Evolutionary conservation across 2,113 vertebrate species (phyloP).

Genomic region (Varanus salvator): DNA sequence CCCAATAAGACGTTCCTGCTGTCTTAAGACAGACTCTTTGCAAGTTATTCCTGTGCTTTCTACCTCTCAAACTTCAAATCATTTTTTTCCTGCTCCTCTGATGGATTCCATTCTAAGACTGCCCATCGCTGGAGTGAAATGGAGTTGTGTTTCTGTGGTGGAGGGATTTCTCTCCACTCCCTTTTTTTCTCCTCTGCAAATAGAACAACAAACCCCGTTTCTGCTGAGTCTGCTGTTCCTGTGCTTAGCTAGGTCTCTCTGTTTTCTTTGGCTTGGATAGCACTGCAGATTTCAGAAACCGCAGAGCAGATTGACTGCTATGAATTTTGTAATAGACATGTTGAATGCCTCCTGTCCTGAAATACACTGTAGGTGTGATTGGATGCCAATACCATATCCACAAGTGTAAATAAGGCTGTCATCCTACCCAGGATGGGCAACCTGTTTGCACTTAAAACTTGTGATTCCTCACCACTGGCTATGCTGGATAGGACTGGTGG

Average conservation of each 20-base stretch:
- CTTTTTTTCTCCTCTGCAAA: constrained; percentile 47
- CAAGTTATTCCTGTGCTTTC: neutral
- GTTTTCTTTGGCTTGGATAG: constrained; percentile 64
- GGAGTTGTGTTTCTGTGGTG: constrained; percentile 59
- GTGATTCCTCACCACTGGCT: no score
- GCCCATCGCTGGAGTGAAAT: constrained; percentile 57
- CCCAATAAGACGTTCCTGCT: neutral
- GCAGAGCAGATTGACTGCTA: constrained; percentile 47
- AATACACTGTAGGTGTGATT: constrained; percentile 52
- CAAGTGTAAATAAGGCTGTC: constrained; percentile 39
- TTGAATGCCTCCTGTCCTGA: constrained; percentile 53
- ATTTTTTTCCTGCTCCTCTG: constrained; percentile 46
- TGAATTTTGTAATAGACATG: constrained; percentile 49
- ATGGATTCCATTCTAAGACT: constrained; percentile 59
- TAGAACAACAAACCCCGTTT: constrained; percentile 52
- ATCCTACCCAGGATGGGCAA: no score
- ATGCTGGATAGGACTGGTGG: no score
- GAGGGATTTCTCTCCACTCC: constrained; percentile 47
- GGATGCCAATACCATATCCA: constrained; percentile 38
- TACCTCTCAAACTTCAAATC: constrained; percentile 49
- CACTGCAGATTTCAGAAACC: constrained; percentile 57
- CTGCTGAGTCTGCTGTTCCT: constrained; percentile 64
- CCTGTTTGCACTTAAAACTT: no score
- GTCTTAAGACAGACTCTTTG: constrained; percentile 17
- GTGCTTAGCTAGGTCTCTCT: constrained; percentile 41